phyloP scores from a whole-genome alignment of 92 coral and sea anemone genomes.

The Plumapathes pennacea region DNA sequence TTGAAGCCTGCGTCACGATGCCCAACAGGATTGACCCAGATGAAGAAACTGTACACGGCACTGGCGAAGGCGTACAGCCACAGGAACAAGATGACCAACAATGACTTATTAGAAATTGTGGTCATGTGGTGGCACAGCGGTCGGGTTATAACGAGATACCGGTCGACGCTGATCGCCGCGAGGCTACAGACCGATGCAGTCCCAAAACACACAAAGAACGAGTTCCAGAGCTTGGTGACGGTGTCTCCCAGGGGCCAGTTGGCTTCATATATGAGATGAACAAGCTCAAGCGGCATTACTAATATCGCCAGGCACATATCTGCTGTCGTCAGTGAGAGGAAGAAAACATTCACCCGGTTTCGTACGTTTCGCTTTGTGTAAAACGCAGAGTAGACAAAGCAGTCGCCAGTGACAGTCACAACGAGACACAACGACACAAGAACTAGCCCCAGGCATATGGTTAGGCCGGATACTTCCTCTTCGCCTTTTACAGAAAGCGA shows the following conservation, averaged over 20 bases:
- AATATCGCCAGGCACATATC: constrained; percentile 25
- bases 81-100: constrained; percentile 1
- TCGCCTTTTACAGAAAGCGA: too few species aligned
- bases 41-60: constrained; percentile 24
- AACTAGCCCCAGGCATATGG: constrained; percentile 8
- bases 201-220: constrained; percentile 33
- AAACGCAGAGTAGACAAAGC: constrained; percentile 30
- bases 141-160: constrained; percentile 23
- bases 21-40: not conserved
- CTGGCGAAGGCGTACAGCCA: constrained; percentile 31
- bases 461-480: too few species aligned
- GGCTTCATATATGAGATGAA: constrained; percentile 5
- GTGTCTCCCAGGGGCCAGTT: constrained; percentile 25
- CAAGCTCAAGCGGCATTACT: constrained; percentile 41
- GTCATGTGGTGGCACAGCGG: constrained; percentile 32
- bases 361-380: constrained; percentile 7
- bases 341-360: constrained; percentile 27
- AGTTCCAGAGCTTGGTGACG: constrained; percentile 35
- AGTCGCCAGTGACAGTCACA: constrained; percentile 18
- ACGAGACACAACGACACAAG: constrained; percentile 18
- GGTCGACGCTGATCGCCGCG: constrained; percentile 27
- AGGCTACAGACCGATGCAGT: constrained; percentile 31
- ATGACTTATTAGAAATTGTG: constrained; percentile 4
- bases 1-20: constrained; percentile 1
- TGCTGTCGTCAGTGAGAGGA: constrained; percentile 42